Evolutionary conservation across 1,140 invertebrate genomes (phyloP).

Genomic region (Bursaphelenchus mucronatus): DNA sequence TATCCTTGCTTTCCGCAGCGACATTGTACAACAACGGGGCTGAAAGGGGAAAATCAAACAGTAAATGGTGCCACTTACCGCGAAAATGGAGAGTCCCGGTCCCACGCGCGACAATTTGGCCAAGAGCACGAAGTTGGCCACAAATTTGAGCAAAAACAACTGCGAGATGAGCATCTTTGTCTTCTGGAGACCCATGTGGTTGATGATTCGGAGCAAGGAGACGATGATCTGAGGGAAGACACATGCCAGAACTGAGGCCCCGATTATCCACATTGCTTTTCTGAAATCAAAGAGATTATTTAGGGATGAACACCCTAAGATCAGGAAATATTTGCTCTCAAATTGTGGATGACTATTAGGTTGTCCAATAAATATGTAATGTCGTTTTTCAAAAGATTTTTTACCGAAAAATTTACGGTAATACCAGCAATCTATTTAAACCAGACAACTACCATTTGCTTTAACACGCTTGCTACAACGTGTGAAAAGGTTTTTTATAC

Average conservation of each 20-base stretch:
- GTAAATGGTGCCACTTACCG: neutral
- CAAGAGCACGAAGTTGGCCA: conserved; percentile 19
- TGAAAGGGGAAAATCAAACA: neutral
- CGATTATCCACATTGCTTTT: conserved; percentile 28
- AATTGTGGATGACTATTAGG: too few relatives aligned
- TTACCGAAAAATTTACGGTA: too few relatives aligned
- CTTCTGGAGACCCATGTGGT: conserved; percentile 15
- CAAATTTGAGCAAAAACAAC: conserved; percentile 19
- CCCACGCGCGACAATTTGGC: conserved; percentile 10
- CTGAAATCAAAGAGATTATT: conserved; percentile 17
- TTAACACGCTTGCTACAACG: too few relatives aligned
- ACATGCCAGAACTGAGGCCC: neutral
- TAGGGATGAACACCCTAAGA: neutral
- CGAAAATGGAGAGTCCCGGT: neutral
- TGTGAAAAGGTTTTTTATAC: too few relatives aligned
- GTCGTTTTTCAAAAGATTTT: too few relatives aligned
- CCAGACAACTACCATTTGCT: too few relatives aligned
- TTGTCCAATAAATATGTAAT: too few relatives aligned
- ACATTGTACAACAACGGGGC: conserved; percentile 4
- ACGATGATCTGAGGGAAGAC: conserved; percentile 20
- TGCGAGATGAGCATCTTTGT: conserved; percentile 18
- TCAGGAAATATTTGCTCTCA: neutral
- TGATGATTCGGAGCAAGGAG: conserved; percentile 16
- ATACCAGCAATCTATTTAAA: too few relatives aligned
- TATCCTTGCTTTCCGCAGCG: neutral